These are phyloP conservation scores for Chaetophractus vellerosus DNA, from an alignment of 2,797 vertebrate genomes.

Conservation along the genomic window DNA sequence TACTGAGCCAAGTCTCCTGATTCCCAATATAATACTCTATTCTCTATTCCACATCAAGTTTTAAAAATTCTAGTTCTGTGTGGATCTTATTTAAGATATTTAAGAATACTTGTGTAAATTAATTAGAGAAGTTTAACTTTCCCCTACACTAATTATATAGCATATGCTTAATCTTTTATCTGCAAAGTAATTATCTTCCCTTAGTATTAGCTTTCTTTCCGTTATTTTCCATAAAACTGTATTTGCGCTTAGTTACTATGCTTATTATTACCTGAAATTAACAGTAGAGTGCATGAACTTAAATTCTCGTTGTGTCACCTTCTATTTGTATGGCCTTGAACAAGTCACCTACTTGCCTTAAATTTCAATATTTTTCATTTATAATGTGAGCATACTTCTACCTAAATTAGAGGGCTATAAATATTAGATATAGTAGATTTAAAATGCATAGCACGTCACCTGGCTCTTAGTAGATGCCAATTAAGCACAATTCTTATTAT, in stretches of 20 bases:
- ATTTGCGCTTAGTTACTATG: background rate
- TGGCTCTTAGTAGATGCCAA: background rate
- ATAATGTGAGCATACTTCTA: conserved; percentile 6
- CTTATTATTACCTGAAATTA: background rate
- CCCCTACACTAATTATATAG: background rate
- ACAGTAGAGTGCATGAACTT: background rate
- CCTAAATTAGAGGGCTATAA: background rate
- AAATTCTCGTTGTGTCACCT: background rate
- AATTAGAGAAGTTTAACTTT: background rate
- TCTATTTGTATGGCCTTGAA: background rate
- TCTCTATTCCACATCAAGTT: background rate
- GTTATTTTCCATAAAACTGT: background rate
- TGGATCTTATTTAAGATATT: background rate
- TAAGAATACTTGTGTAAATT: background rate
- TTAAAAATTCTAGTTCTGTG: background rate
- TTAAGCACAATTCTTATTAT: background rate
- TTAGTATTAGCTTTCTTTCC: background rate
- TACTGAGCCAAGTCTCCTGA: background rate
- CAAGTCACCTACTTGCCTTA: background rate
- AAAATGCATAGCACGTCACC: background rate
- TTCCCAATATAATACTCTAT: background rate
- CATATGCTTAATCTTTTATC: background rate
- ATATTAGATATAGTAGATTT: background rate
- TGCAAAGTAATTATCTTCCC: conserved; percentile 24
- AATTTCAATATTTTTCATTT: background rate